These are phyloP conservation scores for Hemiprocne comata DNA, from an alignment of 2,113 vertebrate genomes.

Conservation along the genomic window DNA sequence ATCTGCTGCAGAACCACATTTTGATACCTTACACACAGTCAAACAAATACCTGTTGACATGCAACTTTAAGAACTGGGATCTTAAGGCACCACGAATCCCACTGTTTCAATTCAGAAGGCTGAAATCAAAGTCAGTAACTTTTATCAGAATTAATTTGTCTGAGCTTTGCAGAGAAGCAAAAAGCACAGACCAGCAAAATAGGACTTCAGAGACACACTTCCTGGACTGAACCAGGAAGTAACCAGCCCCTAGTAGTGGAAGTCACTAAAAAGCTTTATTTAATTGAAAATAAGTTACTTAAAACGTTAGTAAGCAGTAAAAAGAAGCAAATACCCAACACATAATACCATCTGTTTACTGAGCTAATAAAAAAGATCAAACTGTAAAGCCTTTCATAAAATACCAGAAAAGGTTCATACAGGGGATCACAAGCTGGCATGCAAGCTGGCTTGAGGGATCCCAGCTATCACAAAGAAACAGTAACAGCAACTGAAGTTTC, in stretches of 20 bases:
- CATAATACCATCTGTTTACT: not conserved
- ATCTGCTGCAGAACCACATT: not conserved
- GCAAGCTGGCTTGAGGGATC: not conserved
- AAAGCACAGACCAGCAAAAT: not conserved
- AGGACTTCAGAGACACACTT: not conserved
- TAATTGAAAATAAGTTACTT: not conserved
- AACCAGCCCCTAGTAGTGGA: not conserved
- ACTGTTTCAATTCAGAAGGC: not conserved
- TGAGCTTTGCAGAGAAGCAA: not conserved
- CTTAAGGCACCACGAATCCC: not conserved
- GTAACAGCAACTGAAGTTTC: not conserved
- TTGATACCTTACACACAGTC: not conserved
- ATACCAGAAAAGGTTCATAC: not conserved
- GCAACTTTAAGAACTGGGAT: not conserved
- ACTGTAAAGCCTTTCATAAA: not conserved
- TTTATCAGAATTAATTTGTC: not conserved
- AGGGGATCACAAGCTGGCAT: not conserved
- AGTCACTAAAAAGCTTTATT: not conserved
- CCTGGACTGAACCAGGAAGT: not conserved
- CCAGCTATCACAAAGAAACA: not conserved
- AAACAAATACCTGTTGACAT: not conserved
- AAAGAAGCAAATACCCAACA: not conserved
- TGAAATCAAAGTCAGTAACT: not conserved
- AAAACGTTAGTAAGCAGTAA: not conserved
- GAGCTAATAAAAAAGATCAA: not conserved